Base-by-base conservation (phyloP, 2,113 vertebrate species). In the Scomber japonicus region DNA sequence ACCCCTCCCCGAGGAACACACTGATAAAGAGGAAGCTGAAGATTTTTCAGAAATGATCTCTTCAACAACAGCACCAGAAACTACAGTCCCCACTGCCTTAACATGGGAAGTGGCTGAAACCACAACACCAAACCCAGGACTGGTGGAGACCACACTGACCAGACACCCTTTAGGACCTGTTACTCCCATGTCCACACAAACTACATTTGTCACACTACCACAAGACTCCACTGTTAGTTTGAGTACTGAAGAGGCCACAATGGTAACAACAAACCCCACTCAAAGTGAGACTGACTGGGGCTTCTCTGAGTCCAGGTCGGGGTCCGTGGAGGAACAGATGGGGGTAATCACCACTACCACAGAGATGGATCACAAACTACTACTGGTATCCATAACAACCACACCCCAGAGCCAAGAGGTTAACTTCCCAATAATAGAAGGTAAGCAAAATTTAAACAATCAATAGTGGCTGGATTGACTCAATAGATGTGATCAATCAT, bases 381-480 rank as follows among this genome's bases (percentile, higher is more conserved):
- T 8, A 51, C 24, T 61, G 57, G 71, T 71, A 81, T 91, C 81
- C 65, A 79, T 66, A 77, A 51, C 76, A 16, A 83, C 84, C 82
- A 82, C 88, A 73, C 75, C 81, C 75, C 75, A 35, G 35, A 84
- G 73, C 64, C 75, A 70, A 71, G 59, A 72, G 77, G 79, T 86
- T 74, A 80, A 82, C 78, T 59, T 75, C 56, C 72, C 76, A 35
- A 84, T 77, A 82, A 51, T 69, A 85, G 70, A 49, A 94, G 93
- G 94, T 94, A 94, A 92, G 93, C 89, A 89, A 88, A 80, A 81
- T 56, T 80, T 76, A 68, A 84, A 63, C 11, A 81, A 87, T 91
- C 89, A 80, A 90, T 88, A 44, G 27, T 24, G 46, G 54, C 61
- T 72, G 55, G 77, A 74, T 51, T 71, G 74, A 88, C 27, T 91